Percentiles rank a stretch among this genome's conserved stretches.
Evolutionary conservation across 2,113 vertebrate species (phyloP).

Genomic region (Peromyscus maniculatus): DNA sequence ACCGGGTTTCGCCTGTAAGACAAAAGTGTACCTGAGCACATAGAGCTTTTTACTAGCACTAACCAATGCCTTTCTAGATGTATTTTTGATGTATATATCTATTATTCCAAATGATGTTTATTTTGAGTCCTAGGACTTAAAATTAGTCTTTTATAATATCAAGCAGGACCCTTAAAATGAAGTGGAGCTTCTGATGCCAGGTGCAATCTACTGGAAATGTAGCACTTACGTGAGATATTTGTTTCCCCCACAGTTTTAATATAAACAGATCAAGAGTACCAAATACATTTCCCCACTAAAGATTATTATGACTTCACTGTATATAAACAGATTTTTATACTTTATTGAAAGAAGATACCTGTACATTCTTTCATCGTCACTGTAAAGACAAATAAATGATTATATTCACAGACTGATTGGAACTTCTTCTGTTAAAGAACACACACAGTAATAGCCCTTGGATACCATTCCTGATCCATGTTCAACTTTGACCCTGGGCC

Average conservation of each 20-base stretch:
- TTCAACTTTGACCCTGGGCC: background rate
- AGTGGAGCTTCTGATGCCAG: conserved; percentile 88
- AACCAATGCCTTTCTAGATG: conserved; percentile 91
- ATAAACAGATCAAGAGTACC: conserved; percentile 83
- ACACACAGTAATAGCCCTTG: background rate
- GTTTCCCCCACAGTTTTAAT: conserved; percentile 80
- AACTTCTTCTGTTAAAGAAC: conserved; percentile 72
- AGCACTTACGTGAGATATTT: conserved; percentile 86
- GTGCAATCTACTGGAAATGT: conserved; percentile 92
- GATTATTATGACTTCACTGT: conserved; percentile 87
- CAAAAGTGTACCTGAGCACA: conserved; percentile 86
- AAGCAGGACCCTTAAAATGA: conserved; percentile 84
- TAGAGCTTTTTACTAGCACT: conserved; percentile 89
- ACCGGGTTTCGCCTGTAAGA: conserved; percentile 84
- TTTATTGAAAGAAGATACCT: conserved; percentile 88
- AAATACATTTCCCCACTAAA: conserved; percentile 83
- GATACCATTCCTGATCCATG: background rate
- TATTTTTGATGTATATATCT: conserved; percentile 93
- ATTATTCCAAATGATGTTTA: conserved; percentile 90
- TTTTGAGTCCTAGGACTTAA: conserved; percentile 89
- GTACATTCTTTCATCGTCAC: conserved; percentile 91
- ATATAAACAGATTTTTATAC: conserved; percentile 95
- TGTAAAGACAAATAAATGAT: conserved; percentile 94
- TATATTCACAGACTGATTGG: conserved; percentile 89
- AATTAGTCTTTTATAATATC: conserved; percentile 87